These are phyloP conservation scores for Seriola dumerili DNA, from an alignment of 2,113 vertebrate genomes.

Conservation along the genomic window DNA sequence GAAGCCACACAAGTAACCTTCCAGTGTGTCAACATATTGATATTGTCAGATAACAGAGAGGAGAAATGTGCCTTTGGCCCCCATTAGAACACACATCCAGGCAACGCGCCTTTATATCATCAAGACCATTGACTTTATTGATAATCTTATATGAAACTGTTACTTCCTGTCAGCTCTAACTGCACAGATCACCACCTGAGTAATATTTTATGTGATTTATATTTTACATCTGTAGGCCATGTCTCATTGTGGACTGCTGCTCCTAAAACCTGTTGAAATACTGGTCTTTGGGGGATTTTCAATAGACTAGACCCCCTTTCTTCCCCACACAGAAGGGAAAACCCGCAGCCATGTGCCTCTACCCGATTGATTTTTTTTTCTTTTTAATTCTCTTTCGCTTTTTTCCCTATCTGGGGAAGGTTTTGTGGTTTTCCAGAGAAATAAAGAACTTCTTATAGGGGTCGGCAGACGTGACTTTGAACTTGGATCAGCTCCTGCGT, in stretches of 20 bases:
- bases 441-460: constrained; percentile 91
- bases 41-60: constrained; percentile 87
- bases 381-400: constrained; percentile 63
- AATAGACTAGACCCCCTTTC: constrained; percentile 49
- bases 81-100: constrained; percentile 4
- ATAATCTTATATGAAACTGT: not conserved
- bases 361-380: constrained; percentile 65
- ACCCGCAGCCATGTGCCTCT: constrained; percentile 75
- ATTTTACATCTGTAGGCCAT: not conserved
- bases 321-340: constrained; percentile 61
- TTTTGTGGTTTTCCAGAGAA: constrained; percentile 87
- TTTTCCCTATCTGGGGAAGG: constrained; percentile 76
- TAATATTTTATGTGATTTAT: constrained; percentile 46
- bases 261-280: constrained; percentile 87
- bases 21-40: constrained; percentile 92
- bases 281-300: constrained; percentile 63
- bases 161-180: not conserved
- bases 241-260: constrained; percentile 16
- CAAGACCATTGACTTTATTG: constrained; percentile 30
- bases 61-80: constrained; percentile 54
- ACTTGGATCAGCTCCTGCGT: constrained; percentile 96
- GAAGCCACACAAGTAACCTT: constrained; percentile 86
- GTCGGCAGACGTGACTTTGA: constrained; percentile 96
- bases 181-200: not conserved
- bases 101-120: constrained; percentile 23